phyloP scores from a whole-genome alignment of 2,797 vertebrate species.

The Tiaroga cobitis region DNA sequence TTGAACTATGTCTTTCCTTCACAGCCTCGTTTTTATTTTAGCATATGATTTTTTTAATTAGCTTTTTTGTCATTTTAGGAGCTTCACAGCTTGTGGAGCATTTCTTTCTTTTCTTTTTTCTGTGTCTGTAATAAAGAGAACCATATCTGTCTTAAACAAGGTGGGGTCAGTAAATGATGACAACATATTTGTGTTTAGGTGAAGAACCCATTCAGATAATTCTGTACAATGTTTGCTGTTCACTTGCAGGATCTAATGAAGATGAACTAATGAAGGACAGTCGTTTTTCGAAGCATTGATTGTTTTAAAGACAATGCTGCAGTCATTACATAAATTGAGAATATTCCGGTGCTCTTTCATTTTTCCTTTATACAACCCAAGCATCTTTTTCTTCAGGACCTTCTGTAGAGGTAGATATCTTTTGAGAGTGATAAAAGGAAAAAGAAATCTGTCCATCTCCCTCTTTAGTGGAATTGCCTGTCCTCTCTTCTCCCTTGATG shows the following conservation, averaged over 20 bases:
- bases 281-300: conserved; percentile 31
- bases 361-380: conserved; percentile 14
- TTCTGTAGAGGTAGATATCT: conserved; percentile 50
- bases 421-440: conserved; percentile 52
- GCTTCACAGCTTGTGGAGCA: neutral
- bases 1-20: neutral
- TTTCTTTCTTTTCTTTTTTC: neutral
- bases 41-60: neutral
- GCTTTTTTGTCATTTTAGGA: neutral
- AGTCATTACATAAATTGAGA: conserved; percentile 28
- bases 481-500: conserved; percentile 63
- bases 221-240: conserved; percentile 9
- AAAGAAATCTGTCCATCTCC: conserved; percentile 56
- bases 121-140: neutral
- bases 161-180: neutral
- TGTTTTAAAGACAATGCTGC: conserved; percentile 7
- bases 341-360: neutral
- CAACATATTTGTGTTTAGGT: neutral
- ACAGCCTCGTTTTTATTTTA: neutral
- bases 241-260: conserved; percentile 4
- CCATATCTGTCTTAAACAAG: neutral
- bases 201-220: conserved; percentile 14
- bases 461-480: conserved; percentile 58
- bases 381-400: conserved; percentile 29
- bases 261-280: conserved; percentile 22